These are phyloP conservation scores for Montipora capitata DNA, from an alignment of 92 coral and sea anemone species.

Conservation along the genomic window DNA sequence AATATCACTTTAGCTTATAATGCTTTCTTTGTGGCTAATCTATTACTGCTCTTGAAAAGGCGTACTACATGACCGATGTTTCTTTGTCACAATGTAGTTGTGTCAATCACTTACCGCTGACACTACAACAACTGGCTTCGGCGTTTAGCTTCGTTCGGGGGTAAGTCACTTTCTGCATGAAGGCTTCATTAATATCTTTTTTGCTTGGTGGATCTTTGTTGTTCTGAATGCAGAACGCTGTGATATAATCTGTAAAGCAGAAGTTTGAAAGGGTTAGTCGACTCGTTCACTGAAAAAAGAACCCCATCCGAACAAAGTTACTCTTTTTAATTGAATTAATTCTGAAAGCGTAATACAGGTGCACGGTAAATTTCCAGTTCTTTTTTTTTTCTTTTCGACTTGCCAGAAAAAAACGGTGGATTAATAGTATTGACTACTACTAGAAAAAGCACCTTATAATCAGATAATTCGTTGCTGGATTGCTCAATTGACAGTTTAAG, in stretches of 20 bases:
- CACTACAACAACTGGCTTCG: neutral
- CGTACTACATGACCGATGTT: too few species aligned
- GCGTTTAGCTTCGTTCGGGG: constrained; percentile 7
- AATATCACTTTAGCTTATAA: neutral
- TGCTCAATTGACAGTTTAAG: neutral
- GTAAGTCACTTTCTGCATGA: constrained; percentile 9
- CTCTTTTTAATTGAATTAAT: neutral
- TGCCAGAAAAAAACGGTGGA: neutral
- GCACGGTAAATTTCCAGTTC: neutral
- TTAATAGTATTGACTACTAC: neutral
- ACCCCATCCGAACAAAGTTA: neutral
- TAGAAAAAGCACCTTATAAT: neutral
- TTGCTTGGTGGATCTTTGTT: neutral
- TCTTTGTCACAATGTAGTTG: too few species aligned
- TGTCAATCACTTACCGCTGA: neutral
- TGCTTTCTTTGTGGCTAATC: too few species aligned
- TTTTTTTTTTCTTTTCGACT: neutral
- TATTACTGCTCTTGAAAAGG: too few species aligned
- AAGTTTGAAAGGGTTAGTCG: neutral
- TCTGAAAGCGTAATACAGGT: neutral
- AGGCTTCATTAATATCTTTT: constrained; percentile 17
- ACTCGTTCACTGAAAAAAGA: neutral
- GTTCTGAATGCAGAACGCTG: constrained; percentile 14
- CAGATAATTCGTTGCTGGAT: neutral
- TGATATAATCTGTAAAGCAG: constrained; percentile 13